Conservation (phyloP, 2,113 vertebrate species). For the Entomyzon cyanotis region DNA sequence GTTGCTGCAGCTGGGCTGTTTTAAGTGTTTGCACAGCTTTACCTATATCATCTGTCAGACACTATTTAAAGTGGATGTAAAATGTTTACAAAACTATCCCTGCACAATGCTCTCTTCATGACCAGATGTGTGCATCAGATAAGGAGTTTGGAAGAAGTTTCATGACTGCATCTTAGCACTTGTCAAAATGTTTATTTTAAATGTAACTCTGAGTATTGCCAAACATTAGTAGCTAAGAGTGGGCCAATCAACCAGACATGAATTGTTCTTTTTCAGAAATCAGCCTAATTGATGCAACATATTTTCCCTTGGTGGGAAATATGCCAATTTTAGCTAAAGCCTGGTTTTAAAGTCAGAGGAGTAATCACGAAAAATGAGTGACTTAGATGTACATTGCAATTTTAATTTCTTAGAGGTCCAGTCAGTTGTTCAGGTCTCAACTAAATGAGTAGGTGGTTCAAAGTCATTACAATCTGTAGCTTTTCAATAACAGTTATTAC, state of each 20-base stretch:
- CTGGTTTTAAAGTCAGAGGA: neutral
- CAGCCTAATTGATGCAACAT: neutral
- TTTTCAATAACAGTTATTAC: neutral
- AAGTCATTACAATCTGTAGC: neutral
- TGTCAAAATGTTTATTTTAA: neutral
- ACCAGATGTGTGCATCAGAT: neutral
- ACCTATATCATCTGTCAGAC: neutral
- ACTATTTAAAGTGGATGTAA: neutral
- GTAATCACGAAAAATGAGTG: neutral
- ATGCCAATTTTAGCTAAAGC: rapidly evolving
- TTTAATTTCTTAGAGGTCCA: neutral
- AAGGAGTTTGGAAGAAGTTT: neutral
- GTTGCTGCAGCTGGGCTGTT: neutral
- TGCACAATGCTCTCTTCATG: neutral
- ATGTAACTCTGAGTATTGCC: neutral
- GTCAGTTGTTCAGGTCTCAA: neutral
- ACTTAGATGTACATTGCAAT: neutral
- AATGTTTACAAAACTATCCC: neutral
- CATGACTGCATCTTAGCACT: neutral
- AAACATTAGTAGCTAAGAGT: neutral
- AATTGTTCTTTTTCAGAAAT: neutral
- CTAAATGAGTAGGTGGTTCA: neutral
- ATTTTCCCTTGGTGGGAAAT: neutral
- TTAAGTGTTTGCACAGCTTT: neutral
- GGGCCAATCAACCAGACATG: neutral